Evolutionary conservation across 2,113 vertebrate species (phyloP).

Genomic region (Tragelaphus buxtoni): DNA sequence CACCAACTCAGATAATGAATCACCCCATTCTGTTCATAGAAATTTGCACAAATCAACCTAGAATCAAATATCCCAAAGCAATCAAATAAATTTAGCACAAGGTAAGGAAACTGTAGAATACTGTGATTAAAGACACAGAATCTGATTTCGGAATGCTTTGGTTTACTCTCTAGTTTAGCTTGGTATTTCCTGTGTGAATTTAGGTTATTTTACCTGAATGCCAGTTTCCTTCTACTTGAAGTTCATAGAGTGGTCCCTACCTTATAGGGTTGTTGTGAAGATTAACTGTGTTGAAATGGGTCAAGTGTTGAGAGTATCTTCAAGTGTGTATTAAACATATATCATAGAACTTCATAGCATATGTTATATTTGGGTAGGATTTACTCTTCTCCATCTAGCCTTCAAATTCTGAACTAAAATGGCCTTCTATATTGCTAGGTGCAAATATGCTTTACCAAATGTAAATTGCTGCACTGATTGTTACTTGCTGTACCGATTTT

Average conservation of each 20-base stretch:
- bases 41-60: neutral
- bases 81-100: neutral
- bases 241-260: neutral
- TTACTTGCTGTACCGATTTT: neutral
- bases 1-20: neutral
- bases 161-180: neutral
- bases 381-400: neutral
- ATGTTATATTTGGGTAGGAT: neutral
- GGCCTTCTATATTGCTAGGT: neutral
- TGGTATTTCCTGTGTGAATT: neutral
- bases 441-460: neutral
- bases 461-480: neutral
- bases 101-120: neutral
- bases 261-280: neutral
- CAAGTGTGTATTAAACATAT: neutral
- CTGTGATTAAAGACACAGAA: neutral
- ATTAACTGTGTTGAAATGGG: neutral
- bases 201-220: neutral
- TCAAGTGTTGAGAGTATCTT: neutral
- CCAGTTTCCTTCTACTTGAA: neutral
- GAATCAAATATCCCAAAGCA: neutral
- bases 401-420: neutral
- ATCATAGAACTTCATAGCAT: neutral
- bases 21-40: neutral
- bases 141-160: neutral